These are phyloP conservation scores for Gracilinanus agilis DNA, from an alignment of 2,113 vertebrate genomes.

Conservation along the genomic window DNA sequence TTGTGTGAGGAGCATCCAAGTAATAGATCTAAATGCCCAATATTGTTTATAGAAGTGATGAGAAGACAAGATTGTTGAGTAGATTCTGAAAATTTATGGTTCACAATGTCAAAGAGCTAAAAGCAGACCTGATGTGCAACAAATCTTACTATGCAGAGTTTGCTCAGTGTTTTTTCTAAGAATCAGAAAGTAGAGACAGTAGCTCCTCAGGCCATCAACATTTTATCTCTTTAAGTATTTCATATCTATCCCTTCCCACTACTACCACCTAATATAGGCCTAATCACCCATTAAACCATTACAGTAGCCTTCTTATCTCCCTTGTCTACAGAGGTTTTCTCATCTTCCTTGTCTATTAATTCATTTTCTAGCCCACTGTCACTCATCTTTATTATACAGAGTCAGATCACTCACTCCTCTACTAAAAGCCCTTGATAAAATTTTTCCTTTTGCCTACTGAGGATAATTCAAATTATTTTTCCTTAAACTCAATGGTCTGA, in stretches of 20 bases:
- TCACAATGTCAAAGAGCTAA: neutral
- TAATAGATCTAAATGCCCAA: neutral
- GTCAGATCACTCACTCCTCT: neutral
- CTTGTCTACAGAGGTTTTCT: neutral
- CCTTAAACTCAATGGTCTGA: neutral
- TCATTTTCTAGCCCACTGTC: neutral
- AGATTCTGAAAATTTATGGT: neutral
- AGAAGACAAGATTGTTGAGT: neutral
- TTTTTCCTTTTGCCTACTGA: neutral
- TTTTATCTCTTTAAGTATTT: neutral
- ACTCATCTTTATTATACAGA: neutral
- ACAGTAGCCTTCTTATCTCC: neutral
- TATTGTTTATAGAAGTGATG: neutral
- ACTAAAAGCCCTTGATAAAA: neutral
- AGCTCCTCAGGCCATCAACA: neutral
- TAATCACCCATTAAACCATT: neutral
- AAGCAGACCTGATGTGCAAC: neutral
- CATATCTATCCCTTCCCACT: neutral
- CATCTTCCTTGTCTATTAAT: neutral
- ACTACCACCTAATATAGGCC: neutral
- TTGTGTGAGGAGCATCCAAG: neutral
- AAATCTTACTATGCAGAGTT: neutral
- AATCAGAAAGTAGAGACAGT: neutral
- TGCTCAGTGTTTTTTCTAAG: neutral
- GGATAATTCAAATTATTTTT: neutral